These are phyloP conservation scores for Hirtodrosophila confusa DNA, from an alignment of 2,888 invertebrate species.

Conservation along the genomic window DNA sequence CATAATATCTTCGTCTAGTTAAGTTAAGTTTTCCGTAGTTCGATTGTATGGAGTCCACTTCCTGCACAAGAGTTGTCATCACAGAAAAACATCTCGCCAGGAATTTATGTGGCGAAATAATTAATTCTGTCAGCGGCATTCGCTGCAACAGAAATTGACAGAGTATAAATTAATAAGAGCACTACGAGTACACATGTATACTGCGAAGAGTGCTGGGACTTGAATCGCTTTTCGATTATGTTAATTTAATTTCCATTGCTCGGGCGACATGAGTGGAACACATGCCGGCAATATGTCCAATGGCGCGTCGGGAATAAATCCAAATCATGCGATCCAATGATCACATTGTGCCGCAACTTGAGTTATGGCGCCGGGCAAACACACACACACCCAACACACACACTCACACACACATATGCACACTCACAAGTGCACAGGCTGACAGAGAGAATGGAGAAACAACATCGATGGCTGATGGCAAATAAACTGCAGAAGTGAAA, in stretches of 20 bases:
- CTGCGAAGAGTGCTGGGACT: slow-evolving; percentile 43
- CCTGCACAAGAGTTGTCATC: slow-evolving; percentile 24
- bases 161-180: slow-evolving; percentile 54
- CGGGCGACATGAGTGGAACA: slow-evolving; percentile 71
- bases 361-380: slow-evolving; percentile 69
- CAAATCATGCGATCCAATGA: slow-evolving; percentile 80
- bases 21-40: neutral
- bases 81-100: slow-evolving; percentile 22
- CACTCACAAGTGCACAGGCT: slow-evolving; percentile 19
- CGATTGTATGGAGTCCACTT: slow-evolving; percentile 8
- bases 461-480: slow-evolving; percentile 59
- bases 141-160: slow-evolving; percentile 63
- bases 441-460: slow-evolving; percentile 52
- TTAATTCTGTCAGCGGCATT: slow-evolving; percentile 74
- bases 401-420: slow-evolving; percentile 6
- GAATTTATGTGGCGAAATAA: slow-evolving; percentile 81
- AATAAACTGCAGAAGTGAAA: slow-evolving; percentile 70
- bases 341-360: slow-evolving; percentile 77
- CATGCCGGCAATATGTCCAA: slow-evolving; percentile 81
- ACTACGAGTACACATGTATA: slow-evolving; percentile 13
- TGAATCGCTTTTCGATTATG: slow-evolving; percentile 77
- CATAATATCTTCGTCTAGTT: no score
- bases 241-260: slow-evolving; percentile 73
- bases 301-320: slow-evolving; percentile 74
- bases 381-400: slow-evolving; percentile 25